These are phyloP conservation scores for Coracias cyanogaster DNA, from an alignment of 2,797 vertebrate genomes.

Conservation along the genomic window DNA sequence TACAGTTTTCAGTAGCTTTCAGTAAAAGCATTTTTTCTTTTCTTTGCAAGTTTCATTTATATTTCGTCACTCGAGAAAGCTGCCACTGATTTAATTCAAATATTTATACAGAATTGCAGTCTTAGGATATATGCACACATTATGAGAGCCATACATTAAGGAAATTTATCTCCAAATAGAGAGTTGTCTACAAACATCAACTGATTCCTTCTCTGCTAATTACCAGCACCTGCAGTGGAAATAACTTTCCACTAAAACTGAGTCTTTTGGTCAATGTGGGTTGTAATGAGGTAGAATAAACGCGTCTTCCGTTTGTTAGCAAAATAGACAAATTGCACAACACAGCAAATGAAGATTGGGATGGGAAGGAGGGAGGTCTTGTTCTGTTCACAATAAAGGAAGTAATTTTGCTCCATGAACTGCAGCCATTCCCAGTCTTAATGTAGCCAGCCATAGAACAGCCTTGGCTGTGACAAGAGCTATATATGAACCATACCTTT, in stretches of 20 bases:
- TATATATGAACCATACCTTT: not conserved
- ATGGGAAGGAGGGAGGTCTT: not conserved
- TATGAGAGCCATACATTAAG: not conserved
- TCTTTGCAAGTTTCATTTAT: conserved; percentile 61
- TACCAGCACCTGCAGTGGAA: conserved; percentile 43
- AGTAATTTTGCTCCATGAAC: not conserved
- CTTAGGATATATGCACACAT: conserved; percentile 2
- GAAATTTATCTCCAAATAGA: conserved; percentile 10
- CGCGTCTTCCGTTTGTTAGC: not conserved
- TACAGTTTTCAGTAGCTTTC: conserved; percentile 33
- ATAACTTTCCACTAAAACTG: not conserved
- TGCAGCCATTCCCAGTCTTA: not conserved
- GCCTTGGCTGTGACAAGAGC: not conserved
- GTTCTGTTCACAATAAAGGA: not conserved
- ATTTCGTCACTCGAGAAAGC: conserved; percentile 25
- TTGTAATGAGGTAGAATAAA: not conserved
- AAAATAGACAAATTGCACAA: not conserved
- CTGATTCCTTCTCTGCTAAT: conserved; percentile 37
- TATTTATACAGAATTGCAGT: conserved; percentile 60
- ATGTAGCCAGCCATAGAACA: not conserved
- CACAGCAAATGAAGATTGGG: not conserved
- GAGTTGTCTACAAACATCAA: conserved; percentile 12
- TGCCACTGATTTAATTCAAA: conserved; percentile 72
- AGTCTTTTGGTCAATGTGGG: not conserved
- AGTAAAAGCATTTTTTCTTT: conserved; percentile 39